Evolutionary conservation across 2,113 vertebrate genomes (phyloP), one percentile per base, ranked within the genome.

Genomic region (Barbus barbus): DNA sequence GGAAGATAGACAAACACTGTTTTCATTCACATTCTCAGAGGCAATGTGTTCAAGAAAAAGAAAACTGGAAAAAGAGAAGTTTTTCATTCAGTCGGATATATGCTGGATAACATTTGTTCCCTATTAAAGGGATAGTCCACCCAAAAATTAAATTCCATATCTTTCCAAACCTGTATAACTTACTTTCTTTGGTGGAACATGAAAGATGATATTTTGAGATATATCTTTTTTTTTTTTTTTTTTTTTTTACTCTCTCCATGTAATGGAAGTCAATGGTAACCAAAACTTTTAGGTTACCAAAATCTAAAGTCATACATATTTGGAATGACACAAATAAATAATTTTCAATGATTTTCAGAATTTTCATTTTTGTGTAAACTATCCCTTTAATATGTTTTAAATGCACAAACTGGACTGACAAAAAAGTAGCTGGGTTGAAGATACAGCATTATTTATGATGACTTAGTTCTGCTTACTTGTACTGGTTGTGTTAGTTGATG

Each of bases 1-100:
- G 89, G 87, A 87, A 92, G 87, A 93, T 51, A 75, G 44, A 51
- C 8, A 28, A 75, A 75, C 73, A 51, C 44, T 75, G 73, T 28
- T 75, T 48, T 75, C 9, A 28, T 48, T 75, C 31, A 41, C 67
- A 71, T 31, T 69, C 73, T 75, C 73, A 51, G 7, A 75, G 73
- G 46, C 73, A 9, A 51, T 11, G 24, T 31, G 13, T 26, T 46
- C n/a, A 48, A 48, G 46, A 18, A 46, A 75, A 75, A 9, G 41
- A 14, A 26, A 46, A 69, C 33, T 69, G 14, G 14, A 75, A 72
- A 72, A 44, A 44, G 22, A 13, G 9, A 71, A 12, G 22, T 69
- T 69, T 36, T 36, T 69, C 20, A 31, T 2, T 73, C 12, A 26
- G 22, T 46, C 13, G n/a, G 41, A 26, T 44, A 24, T 46, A 24